These are phyloP conservation scores for Doryteuthis pealeii DNA, from an alignment of 1,140 invertebrate species.

Conservation along the genomic window DNA sequence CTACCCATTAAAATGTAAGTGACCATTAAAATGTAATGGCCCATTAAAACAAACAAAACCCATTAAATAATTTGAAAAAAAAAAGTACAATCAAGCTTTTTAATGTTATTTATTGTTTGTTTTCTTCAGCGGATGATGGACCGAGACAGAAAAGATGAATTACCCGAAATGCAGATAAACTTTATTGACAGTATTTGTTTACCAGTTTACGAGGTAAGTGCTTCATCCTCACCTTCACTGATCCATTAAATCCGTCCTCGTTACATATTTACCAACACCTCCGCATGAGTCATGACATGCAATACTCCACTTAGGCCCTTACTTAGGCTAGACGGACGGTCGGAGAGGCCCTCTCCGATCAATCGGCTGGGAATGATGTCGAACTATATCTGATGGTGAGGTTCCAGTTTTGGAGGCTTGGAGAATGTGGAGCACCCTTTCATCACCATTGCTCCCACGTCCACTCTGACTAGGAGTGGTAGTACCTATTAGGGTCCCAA, in stretches of 20 bases:
- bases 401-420: neutral
- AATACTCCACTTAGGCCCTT: neutral
- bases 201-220: constrained; percentile 83
- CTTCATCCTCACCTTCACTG: neutral
- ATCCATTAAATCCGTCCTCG: neutral
- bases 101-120: constrained; percentile 6
- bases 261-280: neutral
- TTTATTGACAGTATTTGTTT: constrained; percentile 95
- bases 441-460: no score
- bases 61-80: no score
- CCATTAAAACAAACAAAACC: no score
- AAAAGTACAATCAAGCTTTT: no score
- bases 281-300: neutral
- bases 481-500: no score
- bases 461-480: no score
- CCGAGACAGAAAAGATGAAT: constrained; percentile 88
- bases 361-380: neutral
- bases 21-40: no score
- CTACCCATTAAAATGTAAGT: no score
- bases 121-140: constrained; percentile 83
- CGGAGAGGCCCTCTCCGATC: neutral
- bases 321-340: neutral
- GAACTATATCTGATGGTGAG: neutral
- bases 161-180: constrained; percentile 96
- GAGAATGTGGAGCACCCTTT: no score